Base-by-base conservation (phyloP, 1,140 invertebrate genomes). In the Drosophila hydei region DNA sequence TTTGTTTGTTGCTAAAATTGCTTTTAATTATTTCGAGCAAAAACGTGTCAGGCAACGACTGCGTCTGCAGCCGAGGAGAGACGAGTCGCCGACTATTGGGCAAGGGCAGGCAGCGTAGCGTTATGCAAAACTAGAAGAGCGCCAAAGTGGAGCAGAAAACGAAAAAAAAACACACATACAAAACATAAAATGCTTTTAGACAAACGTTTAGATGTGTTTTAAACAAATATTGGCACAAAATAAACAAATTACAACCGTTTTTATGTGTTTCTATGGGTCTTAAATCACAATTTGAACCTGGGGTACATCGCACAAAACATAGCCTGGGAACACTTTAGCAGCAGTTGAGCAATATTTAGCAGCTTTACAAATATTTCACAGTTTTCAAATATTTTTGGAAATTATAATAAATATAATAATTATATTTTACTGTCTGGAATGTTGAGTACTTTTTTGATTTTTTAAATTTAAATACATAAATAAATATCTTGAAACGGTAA, bases 1-100 rank as follows among this genome's bases (percentile, higher is more conserved):
- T 33, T 33, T 33, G 30, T 16, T 60, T 55, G 45, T 77, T 73
- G 59, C 59, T 30, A 87, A 88, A 88, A 87, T 75, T 16, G 47
- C 50, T 72, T 65, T 63, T 75, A 77, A 75, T 77, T 85, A 72
- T 87, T 81, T 81, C 60, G 18, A 71, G 73, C 79, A 68, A 64
- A 51, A 74, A 40, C 67, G 50, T 75, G 56, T 36, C 56, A 61
- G 62, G 54, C 47, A 27, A n/a, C 45, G 69, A 38, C n/a, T n/a
- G n/a, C 47, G n/a, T 12, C 1, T 16, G 23, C 1, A 7, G 12
- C 6, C 12, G 27, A 36, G 50, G 27, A 42, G 1, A 27, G 9
- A 18, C 4, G 19, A 18, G 27, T 18, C 11, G 11, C 14, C 25
- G n/a, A 12, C n/a, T 25, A 8, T 58, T 63, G 18, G 14, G 51